These are phyloP conservation scores for Oenanthe melanoleuca DNA, from an alignment of 2,113 vertebrate genomes.

Conservation along the genomic window DNA sequence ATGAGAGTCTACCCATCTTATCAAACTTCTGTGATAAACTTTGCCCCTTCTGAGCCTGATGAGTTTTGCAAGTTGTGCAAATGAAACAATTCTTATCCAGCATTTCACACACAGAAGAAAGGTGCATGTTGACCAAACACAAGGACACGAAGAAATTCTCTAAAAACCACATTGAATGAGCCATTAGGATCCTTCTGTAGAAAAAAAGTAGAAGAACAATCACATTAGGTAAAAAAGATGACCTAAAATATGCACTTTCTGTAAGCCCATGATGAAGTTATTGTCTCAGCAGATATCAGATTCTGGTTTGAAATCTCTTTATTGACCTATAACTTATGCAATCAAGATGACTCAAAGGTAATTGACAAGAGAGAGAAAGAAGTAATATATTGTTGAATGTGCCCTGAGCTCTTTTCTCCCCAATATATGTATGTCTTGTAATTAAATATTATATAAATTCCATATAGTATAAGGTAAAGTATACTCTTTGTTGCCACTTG, in stretches of 20 bases:
- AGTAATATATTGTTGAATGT: slow-evolving; percentile 9
- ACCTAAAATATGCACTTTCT: slow-evolving; percentile 14
- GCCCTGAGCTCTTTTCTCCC: slow-evolving; percentile 14
- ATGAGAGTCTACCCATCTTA: not conserved
- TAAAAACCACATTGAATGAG: not conserved
- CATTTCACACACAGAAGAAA: not conserved
- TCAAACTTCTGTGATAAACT: not conserved
- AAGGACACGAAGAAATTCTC: not conserved
- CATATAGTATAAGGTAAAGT: not conserved
- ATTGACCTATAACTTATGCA: slow-evolving; percentile 66
- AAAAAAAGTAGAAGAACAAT: slow-evolving; percentile 7
- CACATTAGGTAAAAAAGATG: not conserved
- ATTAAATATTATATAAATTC: slow-evolving; percentile 38
- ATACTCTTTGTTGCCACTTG: not conserved
- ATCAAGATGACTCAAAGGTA: slow-evolving; percentile 58
- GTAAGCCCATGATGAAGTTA: slow-evolving; percentile 41
- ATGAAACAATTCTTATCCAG: not conserved
- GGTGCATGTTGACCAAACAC: not conserved
- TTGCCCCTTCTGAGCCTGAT: not conserved
- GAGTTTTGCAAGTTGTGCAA: not conserved
- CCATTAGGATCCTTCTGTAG: not conserved
- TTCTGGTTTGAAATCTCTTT: slow-evolving; percentile 70
- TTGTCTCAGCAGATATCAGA: slow-evolving; percentile 6
- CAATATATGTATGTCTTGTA: not conserved
- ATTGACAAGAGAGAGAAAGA: slow-evolving; percentile 60